phyloP scores from a whole-genome alignment of 2,797 vertebrate genomes.

The Gymnodraco acuticeps region DNA sequence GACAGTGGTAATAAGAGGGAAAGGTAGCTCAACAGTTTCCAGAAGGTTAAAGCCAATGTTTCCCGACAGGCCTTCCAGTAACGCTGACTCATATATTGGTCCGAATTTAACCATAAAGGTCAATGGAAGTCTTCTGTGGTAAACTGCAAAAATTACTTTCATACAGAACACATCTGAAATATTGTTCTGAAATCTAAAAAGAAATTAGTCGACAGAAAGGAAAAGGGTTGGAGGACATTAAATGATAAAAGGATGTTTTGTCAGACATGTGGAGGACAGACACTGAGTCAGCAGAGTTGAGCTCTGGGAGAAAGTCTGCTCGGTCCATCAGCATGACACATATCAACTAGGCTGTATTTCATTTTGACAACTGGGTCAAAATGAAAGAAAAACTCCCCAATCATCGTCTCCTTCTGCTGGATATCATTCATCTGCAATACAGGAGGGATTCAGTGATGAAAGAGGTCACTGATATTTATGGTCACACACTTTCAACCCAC shows the following conservation, averaged over 20 bases:
- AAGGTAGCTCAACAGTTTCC: conserved; percentile 13
- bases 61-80: conserved; percentile 32
- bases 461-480: neutral
- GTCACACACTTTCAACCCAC: neutral
- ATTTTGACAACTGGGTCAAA: neutral
- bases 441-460: neutral
- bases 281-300: conserved; percentile 36
- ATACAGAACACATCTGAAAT: neutral
- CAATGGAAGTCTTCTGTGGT: conserved; percentile 3
- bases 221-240: conserved; percentile 27
- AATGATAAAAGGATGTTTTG: conserved; percentile 30
- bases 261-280: conserved; percentile 15
- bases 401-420: neutral
- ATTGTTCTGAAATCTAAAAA: neutral
- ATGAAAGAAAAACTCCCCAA: neutral
- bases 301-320: conserved; percentile 7
- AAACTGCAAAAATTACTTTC: neutral
- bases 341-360: neutral
- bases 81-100: conserved; percentile 38
- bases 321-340: conserved; percentile 5
- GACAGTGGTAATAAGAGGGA: conserved; percentile 8
- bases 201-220: conserved; percentile 19
- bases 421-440: neutral
- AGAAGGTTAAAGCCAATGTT: conserved; percentile 3
- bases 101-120: conserved; percentile 17